These are phyloP conservation scores for Sebastes alutus DNA, from an alignment of 2,797 vertebrate species.

Conservation along the genomic window DNA sequence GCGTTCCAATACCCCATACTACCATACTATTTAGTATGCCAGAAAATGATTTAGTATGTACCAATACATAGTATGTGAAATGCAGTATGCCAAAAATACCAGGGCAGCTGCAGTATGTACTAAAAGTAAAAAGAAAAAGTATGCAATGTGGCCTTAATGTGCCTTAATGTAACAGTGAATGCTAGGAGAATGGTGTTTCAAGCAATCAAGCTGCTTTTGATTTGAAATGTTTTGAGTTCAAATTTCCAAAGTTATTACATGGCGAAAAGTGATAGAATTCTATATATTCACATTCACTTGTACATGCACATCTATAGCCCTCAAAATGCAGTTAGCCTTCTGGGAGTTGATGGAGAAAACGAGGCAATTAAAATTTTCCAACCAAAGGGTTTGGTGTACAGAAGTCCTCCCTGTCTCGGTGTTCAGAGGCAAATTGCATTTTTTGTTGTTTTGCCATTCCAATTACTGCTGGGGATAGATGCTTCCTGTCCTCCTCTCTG, in stretches of 20 bases:
- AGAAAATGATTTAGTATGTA: too few species aligned
- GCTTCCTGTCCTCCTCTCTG: slow-evolving; percentile 31
- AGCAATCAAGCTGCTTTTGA: background rate
- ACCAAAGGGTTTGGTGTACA: slow-evolving; percentile 40
- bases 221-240: background rate
- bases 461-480: slow-evolving; percentile 42
- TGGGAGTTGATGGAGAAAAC: slow-evolving; percentile 30
- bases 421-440: slow-evolving; percentile 51
- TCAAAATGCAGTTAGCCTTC: background rate
- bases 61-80: too few species aligned
- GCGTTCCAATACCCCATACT: too few species aligned
- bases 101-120: too few species aligned
- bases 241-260: background rate
- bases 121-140: too few species aligned
- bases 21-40: too few species aligned
- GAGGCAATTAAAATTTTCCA: slow-evolving; percentile 22
- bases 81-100: too few species aligned
- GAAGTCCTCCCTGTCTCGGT: slow-evolving; percentile 26
- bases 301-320: background rate
- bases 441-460: slow-evolving; percentile 49
- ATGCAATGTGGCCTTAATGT: too few species aligned
- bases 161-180: slow-evolving; percentile 38
- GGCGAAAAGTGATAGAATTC: background rate
- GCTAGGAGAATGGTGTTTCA: background rate
- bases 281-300: background rate